Evolutionary conservation across 92 coral and sea anemone species (phyloP).

Genomic region (Micromussa lordhowensis): DNA sequence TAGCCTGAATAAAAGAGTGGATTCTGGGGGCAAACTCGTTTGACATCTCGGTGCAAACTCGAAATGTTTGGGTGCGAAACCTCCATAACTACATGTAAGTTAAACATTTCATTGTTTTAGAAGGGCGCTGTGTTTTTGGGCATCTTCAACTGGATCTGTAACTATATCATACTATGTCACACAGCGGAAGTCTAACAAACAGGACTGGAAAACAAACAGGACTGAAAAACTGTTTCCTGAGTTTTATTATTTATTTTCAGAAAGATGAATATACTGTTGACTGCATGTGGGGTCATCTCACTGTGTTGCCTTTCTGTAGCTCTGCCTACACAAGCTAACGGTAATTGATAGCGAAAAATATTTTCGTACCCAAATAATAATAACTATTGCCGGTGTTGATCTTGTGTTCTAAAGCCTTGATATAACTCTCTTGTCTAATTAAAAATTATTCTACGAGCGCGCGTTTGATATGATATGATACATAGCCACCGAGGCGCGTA

Average conservation of each 20-base stretch:
- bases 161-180: background rate
- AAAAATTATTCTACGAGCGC: too few relatives aligned
- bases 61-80: background rate
- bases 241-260: background rate
- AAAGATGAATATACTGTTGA: background rate
- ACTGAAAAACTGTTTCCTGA: background rate
- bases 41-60: too few relatives aligned
- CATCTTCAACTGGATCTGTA: background rate
- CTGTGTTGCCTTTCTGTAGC: background rate
- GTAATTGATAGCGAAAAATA: background rate
- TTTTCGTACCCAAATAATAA: too few relatives aligned
- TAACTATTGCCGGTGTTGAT: too few relatives aligned
- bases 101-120: background rate
- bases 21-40: too few relatives aligned
- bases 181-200: background rate
- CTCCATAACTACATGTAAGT: background rate
- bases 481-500: too few relatives aligned
- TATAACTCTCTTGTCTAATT: too few relatives aligned
- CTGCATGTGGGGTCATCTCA: background rate
- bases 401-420: too few relatives aligned
- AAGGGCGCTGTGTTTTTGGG: background rate
- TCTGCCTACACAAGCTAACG: background rate
- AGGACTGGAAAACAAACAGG: background rate
- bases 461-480: too few relatives aligned
- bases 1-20: too few relatives aligned